These are phyloP conservation scores for Horisme vitalbata DNA, from an alignment of 2,888 invertebrate species.

Conservation along the genomic window DNA sequence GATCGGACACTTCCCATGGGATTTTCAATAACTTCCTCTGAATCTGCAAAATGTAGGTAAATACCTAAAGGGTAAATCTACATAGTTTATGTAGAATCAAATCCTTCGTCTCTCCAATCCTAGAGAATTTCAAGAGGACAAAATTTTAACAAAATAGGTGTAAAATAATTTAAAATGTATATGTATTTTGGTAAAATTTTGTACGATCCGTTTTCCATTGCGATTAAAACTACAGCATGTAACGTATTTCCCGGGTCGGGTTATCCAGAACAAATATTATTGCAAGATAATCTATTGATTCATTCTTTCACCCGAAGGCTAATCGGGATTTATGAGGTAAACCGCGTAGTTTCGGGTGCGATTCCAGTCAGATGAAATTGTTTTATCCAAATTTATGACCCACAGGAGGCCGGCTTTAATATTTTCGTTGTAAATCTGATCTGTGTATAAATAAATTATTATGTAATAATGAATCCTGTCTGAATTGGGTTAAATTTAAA, in stretches of 20 bases:
- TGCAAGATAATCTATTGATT: slow-evolving; percentile 63
- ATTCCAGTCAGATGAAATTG: slow-evolving; percentile 70
- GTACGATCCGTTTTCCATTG: neutral
- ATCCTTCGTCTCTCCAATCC: too few species aligned
- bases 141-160: too few species aligned
- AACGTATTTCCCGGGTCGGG: slow-evolving; percentile 20
- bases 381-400: slow-evolving; percentile 74
- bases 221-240: slow-evolving; percentile 6
- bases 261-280: slow-evolving; percentile 53
- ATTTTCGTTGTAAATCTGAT: slow-evolving; percentile 59
- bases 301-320: slow-evolving; percentile 62
- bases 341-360: slow-evolving; percentile 69
- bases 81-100: too few species aligned
- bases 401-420: slow-evolving; percentile 63
- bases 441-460: slow-evolving; percentile 45
- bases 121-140: too few species aligned
- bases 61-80: neutral
- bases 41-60: slow-evolving; percentile 19
- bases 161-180: too few species aligned
- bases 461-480: slow-evolving; percentile 22
- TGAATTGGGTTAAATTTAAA: slow-evolving; percentile 9
- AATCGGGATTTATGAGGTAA: slow-evolving; percentile 70
- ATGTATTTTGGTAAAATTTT: too few species aligned
- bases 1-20: slow-evolving; percentile 25
- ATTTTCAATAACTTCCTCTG: slow-evolving; percentile 19